phyloP scores from a whole-genome alignment of 1,140 invertebrate species.

The Drosophila paulistorum region DNA sequence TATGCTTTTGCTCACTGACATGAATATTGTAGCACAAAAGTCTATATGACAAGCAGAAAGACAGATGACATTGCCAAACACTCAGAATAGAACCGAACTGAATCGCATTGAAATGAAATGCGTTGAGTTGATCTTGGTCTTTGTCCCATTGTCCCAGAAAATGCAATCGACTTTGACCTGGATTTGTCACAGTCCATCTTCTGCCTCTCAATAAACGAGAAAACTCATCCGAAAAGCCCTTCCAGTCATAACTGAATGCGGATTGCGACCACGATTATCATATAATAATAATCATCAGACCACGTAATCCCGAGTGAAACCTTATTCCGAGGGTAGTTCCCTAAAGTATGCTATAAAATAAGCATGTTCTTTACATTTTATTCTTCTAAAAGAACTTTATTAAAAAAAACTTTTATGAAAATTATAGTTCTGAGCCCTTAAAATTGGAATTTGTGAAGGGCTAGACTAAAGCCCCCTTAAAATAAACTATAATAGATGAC shows the following conservation, averaged over 20 bases:
- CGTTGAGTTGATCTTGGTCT: conserved; percentile 13
- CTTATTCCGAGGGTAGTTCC: neutral
- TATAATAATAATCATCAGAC: conserved; percentile 15
- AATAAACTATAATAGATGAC: neutral
- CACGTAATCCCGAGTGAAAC: neutral
- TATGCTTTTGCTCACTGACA: conserved; percentile 43
- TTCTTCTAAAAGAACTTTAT: too few relatives aligned
- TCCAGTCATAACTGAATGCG: conserved; percentile 12
- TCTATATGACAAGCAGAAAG: conserved; percentile 10
- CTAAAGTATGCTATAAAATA: neutral
- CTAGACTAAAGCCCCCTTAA: too few relatives aligned
- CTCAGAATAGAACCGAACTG: neutral
- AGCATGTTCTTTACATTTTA: too few relatives aligned
- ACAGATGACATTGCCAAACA: conserved; percentile 19
- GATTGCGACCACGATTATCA: conserved; percentile 4
- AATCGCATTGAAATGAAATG: neutral
- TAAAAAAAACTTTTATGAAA: too few relatives aligned
- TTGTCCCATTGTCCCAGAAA: neutral
- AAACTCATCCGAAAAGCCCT: conserved; percentile 7
- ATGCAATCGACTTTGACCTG: conserved; percentile 15
- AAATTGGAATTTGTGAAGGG: too few relatives aligned
- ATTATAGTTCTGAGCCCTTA: too few relatives aligned
- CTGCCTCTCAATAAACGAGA: conserved; percentile 13
- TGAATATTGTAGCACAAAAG: conserved; percentile 10
- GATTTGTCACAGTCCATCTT: conserved; percentile 12